Evolutionary conservation across 2,113 vertebrate genomes (phyloP).

Genomic region (Myodes glareolus): DNA sequence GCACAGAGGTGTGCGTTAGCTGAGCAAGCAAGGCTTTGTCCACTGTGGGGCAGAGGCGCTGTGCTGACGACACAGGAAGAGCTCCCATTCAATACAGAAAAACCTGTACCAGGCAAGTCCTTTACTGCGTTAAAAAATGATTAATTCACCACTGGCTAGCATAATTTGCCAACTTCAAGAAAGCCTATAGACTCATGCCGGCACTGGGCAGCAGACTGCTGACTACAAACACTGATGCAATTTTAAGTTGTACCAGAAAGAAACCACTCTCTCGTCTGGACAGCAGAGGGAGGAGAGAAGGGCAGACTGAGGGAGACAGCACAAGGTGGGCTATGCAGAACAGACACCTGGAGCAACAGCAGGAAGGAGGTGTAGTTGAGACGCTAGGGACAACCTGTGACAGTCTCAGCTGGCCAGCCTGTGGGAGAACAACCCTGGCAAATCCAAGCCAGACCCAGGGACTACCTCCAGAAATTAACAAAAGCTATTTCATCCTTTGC

Average conservation of each 20-base stretch:
- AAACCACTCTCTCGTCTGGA: conserved; percentile 75
- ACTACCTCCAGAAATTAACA: neutral
- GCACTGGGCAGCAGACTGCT: neutral
- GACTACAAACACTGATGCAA: conserved; percentile 34
- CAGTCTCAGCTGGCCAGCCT: neutral
- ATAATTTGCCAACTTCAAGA: neutral
- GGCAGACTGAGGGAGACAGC: conserved; percentile 18
- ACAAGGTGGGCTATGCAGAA: neutral
- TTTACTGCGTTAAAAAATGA: neutral
- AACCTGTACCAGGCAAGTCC: neutral
- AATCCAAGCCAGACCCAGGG: neutral
- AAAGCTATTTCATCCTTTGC: neutral
- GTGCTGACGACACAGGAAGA: neutral
- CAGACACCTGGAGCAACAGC: neutral
- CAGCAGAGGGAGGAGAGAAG: conserved; percentile 81
- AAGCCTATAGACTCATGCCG: conserved; percentile 11
- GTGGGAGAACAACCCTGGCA: neutral
- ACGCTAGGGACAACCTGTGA: neutral
- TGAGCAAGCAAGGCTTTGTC: neutral
- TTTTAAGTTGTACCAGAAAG: neutral
- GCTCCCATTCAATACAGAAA: neutral
- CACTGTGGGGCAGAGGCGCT: neutral
- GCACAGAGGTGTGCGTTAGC: neutral
- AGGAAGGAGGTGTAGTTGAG: neutral
- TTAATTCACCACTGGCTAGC: neutral